A percentile compares a stretch with the other conserved stretches of the same genome.
These are phyloP conservation scores for Ciconia stormi DNA, from an alignment of 2,113 vertebrate genomes.

Conservation along the genomic window DNA sequence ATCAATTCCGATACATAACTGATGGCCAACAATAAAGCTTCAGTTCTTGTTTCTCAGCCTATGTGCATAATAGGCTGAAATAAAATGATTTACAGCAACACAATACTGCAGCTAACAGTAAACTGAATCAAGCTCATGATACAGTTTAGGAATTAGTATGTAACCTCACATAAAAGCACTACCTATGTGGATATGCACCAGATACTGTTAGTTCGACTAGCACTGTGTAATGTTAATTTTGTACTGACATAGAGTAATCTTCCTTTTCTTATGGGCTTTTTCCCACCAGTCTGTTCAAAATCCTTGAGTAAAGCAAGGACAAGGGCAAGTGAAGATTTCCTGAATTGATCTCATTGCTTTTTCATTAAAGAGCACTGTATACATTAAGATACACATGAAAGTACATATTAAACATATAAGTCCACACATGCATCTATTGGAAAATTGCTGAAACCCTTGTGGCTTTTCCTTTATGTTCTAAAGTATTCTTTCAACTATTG, in stretches of 20 bases:
- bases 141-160: background rate
- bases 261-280: background rate
- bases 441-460: conserved; percentile 29
- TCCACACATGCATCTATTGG: background rate
- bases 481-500: conserved; percentile 25
- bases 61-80: background rate
- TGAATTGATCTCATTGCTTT: background rate
- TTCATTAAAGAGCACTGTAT: conserved; percentile 3
- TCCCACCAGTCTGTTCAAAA: background rate
- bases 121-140: background rate
- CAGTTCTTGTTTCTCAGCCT: background rate
- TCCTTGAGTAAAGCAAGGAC: background rate
- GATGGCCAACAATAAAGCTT: background rate
- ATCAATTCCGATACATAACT: background rate
- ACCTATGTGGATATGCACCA: background rate
- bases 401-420: conserved; percentile 7
- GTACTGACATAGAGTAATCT: background rate
- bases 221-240: background rate
- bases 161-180: background rate
- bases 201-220: background rate
- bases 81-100: background rate
- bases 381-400: conserved; percentile 21
- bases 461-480: conserved; percentile 19
- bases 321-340: background rate
- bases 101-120: background rate